Conservation (phyloP, 2,113 vertebrate species). For the Abramis brama region DNA sequence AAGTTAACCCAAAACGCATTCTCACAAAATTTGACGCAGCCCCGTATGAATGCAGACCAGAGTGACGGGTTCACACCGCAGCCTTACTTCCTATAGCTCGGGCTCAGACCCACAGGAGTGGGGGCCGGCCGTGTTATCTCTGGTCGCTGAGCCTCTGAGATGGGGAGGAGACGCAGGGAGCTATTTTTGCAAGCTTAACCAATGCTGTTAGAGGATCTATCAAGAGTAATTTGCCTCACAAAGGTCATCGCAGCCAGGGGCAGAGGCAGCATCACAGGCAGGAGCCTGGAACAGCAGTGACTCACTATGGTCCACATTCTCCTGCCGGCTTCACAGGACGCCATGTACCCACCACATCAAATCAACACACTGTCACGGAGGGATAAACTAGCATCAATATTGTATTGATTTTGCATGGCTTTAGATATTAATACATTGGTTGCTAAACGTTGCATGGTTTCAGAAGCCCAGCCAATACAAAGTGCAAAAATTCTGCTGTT, state of each 20-base stretch:
- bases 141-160: slow-evolving; percentile 17
- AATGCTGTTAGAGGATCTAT: slow-evolving; percentile 38
- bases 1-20: slow-evolving; percentile 27
- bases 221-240: slow-evolving; percentile 52
- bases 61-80: not conserved
- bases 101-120: slow-evolving; percentile 14
- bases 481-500: not conserved
- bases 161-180: slow-evolving; percentile 8
- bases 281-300: slow-evolving; percentile 34
- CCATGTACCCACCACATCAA: slow-evolving; percentile 32
- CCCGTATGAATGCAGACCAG: slow-evolving; percentile 36
- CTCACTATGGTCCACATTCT: slow-evolving; percentile 37
- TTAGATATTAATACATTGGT: slow-evolving; percentile 24
- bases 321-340: slow-evolving; percentile 37
- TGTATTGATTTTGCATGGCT: slow-evolving; percentile 28
- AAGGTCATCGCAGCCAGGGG: slow-evolving; percentile 41
- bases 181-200: slow-evolving; percentile 40
- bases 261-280: slow-evolving; percentile 40
- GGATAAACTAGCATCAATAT: slow-evolving; percentile 3
- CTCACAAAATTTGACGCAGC: not conserved
- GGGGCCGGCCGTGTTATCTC: not conserved
- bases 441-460: slow-evolving; percentile 18
- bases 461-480: not conserved
- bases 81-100: not conserved
- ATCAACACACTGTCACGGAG: slow-evolving; percentile 25